phyloP scores from a whole-genome alignment of 2,113 vertebrate genomes.

The Scatophagus argus region DNA sequence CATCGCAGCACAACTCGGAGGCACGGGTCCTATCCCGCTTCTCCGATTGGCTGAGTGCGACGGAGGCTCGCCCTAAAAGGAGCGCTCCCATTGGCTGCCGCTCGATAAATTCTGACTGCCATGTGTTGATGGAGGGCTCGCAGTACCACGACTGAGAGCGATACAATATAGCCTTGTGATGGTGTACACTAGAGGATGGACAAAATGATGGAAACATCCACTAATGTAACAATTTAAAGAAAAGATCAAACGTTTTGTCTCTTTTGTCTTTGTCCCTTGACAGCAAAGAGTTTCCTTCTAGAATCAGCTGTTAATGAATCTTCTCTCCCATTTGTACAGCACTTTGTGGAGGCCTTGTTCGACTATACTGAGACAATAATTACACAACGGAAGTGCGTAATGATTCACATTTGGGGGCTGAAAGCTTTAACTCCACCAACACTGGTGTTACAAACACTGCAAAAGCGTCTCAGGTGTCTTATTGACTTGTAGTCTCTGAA shows the following conservation, averaged over 20 bases:
- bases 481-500: neutral
- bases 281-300: neutral
- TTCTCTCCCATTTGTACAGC: neutral
- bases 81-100: constrained; percentile 74
- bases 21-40: constrained; percentile 62
- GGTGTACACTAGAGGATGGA: neutral
- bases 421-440: too few relatives aligned
- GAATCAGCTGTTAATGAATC: neutral
- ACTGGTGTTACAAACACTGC: neutral
- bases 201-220: neutral
- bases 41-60: constrained; percentile 70
- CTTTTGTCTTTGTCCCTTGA: too few relatives aligned
- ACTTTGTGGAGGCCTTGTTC: neutral
- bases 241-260: too few relatives aligned
- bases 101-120: constrained; percentile 61
- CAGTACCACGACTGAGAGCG: neutral
- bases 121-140: constrained; percentile 66
- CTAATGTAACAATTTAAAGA: neutral
- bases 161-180: constrained; percentile 41
- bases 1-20: constrained; percentile 79
- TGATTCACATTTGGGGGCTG: neutral
- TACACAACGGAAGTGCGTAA: too few relatives aligned
- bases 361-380: neutral
- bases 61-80: constrained; percentile 83
- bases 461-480: neutral